phyloP scores from a whole-genome alignment of 1,140 invertebrate genomes.

The Branchinecta lynchi region DNA sequence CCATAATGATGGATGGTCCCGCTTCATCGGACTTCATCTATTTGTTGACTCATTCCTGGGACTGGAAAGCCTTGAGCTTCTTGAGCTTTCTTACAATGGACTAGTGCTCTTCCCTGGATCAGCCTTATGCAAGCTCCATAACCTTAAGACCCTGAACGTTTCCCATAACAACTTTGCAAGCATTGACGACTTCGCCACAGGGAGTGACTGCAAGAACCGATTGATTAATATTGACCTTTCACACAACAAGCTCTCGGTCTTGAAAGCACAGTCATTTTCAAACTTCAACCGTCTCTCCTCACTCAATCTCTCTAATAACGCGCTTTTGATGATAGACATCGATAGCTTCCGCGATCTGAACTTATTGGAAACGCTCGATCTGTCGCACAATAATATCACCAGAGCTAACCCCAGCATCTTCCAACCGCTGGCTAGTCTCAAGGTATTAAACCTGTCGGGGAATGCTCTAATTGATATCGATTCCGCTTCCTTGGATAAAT shows the following conservation, averaged over 20 bases:
- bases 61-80: constrained; percentile 44
- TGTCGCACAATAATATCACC: constrained; percentile 51
- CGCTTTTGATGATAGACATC: constrained; percentile 56
- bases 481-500: constrained; percentile 56
- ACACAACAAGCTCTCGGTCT: constrained; percentile 47
- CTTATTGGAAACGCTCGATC: constrained; percentile 44
- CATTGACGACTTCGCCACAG: constrained; percentile 39
- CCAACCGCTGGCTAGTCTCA: constrained; percentile 56
- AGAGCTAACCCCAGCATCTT: constrained; percentile 63
- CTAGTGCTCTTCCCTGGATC: constrained; percentile 57
- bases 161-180: constrained; percentile 32
- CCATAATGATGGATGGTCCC: constrained; percentile 73
- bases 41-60: not conserved
- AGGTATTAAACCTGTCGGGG: constrained; percentile 58
- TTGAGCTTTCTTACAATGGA: constrained; percentile 60
- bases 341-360: constrained; percentile 53
- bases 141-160: constrained; percentile 45
- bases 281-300: not conserved
- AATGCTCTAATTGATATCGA: constrained; percentile 63
- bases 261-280: not conserved
- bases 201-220: constrained; percentile 20
- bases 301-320: constrained; percentile 65
- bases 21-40: constrained; percentile 36
- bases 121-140: constrained; percentile 43
- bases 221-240: constrained; percentile 34